Evolutionary conservation across 2,888 invertebrate genomes (phyloP).

Genomic region (Octonoba sinensis): DNA sequence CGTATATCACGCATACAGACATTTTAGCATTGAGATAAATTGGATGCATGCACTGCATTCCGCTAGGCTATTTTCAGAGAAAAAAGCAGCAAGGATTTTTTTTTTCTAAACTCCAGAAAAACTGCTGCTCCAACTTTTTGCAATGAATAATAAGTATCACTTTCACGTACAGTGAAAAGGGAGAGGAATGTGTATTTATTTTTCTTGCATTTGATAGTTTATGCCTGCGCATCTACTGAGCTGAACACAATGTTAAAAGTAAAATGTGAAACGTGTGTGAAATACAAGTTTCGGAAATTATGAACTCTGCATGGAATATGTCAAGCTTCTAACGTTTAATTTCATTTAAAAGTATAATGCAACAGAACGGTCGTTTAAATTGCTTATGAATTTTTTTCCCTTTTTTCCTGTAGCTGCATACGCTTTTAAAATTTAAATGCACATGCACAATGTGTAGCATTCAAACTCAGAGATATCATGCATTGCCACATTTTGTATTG

Average conservation of each 20-base stretch:
- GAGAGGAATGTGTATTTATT: neutral
- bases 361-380: no score
- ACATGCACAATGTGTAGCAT: no score
- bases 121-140: constrained; percentile 28
- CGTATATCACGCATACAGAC: constrained; percentile 49
- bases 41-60: constrained; percentile 35
- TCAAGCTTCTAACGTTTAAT: no score
- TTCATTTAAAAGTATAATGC: no score
- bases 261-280: constrained; percentile 57
- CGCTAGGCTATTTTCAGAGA: constrained; percentile 27
- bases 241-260: constrained; percentile 34
- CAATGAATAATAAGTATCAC: constrained; percentile 60
- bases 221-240: no score
- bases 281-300: constrained; percentile 42
- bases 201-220: no score
- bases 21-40: constrained; percentile 57
- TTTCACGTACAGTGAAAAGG: constrained; percentile 38
- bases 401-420: no score
- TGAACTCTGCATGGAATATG: constrained; percentile 3
- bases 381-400: no score
- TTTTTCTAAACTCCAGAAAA: constrained; percentile 1
- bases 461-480: no score
- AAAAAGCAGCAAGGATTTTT: neutral
- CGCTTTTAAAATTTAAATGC: no score
- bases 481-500: no score